Conservation (phyloP, 1,140 invertebrate genomes). For the Trachelipus rathkii region DNA sequence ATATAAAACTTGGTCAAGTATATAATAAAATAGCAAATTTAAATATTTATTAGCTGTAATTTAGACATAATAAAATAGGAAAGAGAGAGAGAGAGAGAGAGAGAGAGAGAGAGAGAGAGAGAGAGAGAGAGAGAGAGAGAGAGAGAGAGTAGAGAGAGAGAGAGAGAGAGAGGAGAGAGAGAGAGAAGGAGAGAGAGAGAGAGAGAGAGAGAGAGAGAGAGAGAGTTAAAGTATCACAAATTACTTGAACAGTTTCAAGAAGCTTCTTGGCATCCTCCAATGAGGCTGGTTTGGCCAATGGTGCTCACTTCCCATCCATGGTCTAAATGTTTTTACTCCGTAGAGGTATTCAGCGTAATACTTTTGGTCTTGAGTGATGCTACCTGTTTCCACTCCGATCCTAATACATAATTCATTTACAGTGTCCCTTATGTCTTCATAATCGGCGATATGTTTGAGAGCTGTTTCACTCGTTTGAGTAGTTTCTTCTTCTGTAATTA, state of each 20-base stretch:
- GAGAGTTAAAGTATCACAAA: too few species aligned
- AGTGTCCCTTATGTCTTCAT: conserved; percentile 40
- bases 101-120: too few species aligned
- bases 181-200: too few species aligned
- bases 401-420: conserved; percentile 43
- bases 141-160: too few species aligned
- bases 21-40: too few species aligned
- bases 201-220: too few species aligned
- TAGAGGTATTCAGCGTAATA: conserved; percentile 46
- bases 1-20: too few species aligned
- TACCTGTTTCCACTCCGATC: conserved; percentile 42
- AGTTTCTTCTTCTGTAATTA: conserved; percentile 33
- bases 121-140: too few species aligned
- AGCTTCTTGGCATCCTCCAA: conserved; percentile 44
- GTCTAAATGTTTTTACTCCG: conserved; percentile 46
- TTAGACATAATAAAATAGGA: too few species aligned
- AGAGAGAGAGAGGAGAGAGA: too few species aligned
- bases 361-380: conserved; percentile 46
- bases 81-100: too few species aligned
- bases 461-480: conserved; percentile 43
- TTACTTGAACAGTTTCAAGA: conserved; percentile 40
- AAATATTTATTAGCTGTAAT: too few species aligned
- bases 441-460: conserved; percentile 38
- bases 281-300: conserved; percentile 41
- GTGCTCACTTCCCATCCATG: conserved; percentile 45